Conservation (phyloP, 2,797 vertebrate species). For the Tokudaia muenninki region DNA sequence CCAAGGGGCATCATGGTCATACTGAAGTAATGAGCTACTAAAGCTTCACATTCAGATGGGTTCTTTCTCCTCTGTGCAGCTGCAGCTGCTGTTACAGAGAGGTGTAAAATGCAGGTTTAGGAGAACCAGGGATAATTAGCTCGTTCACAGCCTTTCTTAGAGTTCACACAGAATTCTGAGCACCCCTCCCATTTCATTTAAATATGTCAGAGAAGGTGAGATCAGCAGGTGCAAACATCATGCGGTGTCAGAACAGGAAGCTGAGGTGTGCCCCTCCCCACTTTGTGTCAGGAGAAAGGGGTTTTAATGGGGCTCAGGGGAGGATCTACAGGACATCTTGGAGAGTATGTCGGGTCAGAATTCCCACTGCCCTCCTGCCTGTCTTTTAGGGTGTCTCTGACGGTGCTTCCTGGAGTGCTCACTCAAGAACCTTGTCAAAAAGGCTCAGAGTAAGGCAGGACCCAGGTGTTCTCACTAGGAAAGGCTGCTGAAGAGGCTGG, state of each 20-base stretch:
- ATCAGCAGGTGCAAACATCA: conserved; percentile 63
- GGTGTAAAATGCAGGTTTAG: conserved; percentile 65
- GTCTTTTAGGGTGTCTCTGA: neutral
- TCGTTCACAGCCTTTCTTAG: conserved; percentile 77
- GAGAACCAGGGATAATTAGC: conserved; percentile 64
- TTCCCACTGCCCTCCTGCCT: too few species aligned
- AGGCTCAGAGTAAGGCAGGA: neutral
- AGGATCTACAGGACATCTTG: neutral
- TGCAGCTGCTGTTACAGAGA: conserved; percentile 13
- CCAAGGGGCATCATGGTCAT: neutral
- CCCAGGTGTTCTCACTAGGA: neutral
- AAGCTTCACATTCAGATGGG: neutral
- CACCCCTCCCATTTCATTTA: conserved; percentile 9
- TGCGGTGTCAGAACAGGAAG: neutral
- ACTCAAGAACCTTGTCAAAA: neutral
- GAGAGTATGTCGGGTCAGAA: neutral
- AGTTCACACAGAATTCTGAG: conserved; percentile 31
- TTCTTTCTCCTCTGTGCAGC: neutral
- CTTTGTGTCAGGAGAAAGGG: neutral
- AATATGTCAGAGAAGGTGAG: conserved; percentile 50
- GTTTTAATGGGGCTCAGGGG: too few species aligned
- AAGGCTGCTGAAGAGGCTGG: neutral
- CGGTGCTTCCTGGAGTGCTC: rapidly evolving
- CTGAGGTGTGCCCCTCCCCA: neutral
- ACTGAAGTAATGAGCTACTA: neutral